phyloP scores from a whole-genome alignment of 2,888 invertebrate species.

The Rhagium mordax region DNA sequence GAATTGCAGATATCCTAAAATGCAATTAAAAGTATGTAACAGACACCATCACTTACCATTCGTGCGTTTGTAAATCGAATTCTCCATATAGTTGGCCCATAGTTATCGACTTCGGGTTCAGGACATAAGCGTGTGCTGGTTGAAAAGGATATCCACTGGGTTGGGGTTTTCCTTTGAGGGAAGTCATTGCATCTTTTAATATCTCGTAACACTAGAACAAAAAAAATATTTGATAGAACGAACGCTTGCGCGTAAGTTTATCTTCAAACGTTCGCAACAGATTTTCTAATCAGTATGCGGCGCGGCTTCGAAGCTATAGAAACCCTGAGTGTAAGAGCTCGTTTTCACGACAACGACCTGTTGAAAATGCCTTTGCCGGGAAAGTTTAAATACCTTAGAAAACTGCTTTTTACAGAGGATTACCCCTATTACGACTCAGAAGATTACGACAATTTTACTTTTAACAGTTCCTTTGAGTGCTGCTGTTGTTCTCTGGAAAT shows the following conservation, averaged over 20 bases:
- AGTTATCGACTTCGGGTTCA: slow-evolving; percentile 88
- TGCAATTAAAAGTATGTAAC: neutral
- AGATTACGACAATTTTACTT: neutral
- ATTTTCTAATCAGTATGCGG: slow-evolving; percentile 51
- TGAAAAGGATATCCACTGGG: slow-evolving; percentile 82
- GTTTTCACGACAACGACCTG: slow-evolving; percentile 15
- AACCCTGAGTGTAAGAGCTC: neutral
- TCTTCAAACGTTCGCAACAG: slow-evolving; percentile 1
- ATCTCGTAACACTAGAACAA: slow-evolving; percentile 76
- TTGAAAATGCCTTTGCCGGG: slow-evolving; percentile 27
- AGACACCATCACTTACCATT: slow-evolving; percentile 74
- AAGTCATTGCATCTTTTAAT: slow-evolving; percentile 78
- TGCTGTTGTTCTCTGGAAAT: slow-evolving; percentile 30
- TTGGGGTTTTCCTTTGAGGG: slow-evolving; percentile 77
- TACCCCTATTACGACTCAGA: neutral
- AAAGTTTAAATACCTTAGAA: neutral
- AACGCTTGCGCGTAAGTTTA: slow-evolving; percentile 19
- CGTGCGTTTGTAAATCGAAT: slow-evolving; percentile 85
- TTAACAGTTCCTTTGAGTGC: slow-evolving; percentile 17
- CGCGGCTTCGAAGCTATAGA: slow-evolving; percentile 44
- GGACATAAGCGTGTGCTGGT: slow-evolving; percentile 75
- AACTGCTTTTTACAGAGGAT: slow-evolving; percentile 5
- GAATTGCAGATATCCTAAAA: neutral
- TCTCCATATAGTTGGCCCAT: slow-evolving; percentile 91
- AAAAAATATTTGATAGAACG: neutral